These are phyloP conservation scores for Chiroxiphia lanceolata DNA, from an alignment of 2,797 vertebrate genomes.

Conservation along the genomic window DNA sequence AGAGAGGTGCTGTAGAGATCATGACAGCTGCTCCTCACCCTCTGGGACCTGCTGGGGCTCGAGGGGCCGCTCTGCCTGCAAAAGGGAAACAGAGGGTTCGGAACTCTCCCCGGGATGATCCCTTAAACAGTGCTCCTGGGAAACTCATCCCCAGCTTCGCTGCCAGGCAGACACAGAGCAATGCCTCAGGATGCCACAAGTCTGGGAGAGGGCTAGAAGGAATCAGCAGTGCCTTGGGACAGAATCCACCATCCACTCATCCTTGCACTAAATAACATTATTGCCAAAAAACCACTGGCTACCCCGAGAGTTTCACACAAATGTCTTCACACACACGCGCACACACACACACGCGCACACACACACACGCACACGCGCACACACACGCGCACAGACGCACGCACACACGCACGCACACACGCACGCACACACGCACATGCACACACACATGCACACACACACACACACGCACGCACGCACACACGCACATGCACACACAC, in stretches of 20 bases:
- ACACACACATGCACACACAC: too few relatives aligned
- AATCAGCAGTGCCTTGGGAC: neutral
- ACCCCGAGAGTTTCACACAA: neutral
- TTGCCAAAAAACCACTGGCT: neutral
- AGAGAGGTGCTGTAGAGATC: constrained; percentile 79
- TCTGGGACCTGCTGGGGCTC: constrained; percentile 55
- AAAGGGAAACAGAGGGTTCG: constrained; percentile 24
- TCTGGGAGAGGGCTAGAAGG: neutral
- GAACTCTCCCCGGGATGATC: neutral
- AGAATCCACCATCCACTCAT: neutral
- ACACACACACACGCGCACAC: too few relatives aligned
- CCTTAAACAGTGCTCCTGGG: neutral
- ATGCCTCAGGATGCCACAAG: accelerated
- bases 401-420: too few relatives aligned
- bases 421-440: too few relatives aligned
- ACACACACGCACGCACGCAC: too few relatives aligned
- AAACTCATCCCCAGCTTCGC: neutral
- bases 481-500: neutral
- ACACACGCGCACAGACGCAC: too few relatives aligned
- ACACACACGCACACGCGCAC: too few relatives aligned
- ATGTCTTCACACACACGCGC: neutral
- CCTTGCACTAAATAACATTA: neutral
- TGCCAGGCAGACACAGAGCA: neutral
- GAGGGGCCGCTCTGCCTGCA: constrained; percentile 70
- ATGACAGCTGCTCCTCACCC: constrained; percentile 76